phyloP scores from a whole-genome alignment of 2,113 vertebrate species.

The Hippocampus guttulatus region DNA sequence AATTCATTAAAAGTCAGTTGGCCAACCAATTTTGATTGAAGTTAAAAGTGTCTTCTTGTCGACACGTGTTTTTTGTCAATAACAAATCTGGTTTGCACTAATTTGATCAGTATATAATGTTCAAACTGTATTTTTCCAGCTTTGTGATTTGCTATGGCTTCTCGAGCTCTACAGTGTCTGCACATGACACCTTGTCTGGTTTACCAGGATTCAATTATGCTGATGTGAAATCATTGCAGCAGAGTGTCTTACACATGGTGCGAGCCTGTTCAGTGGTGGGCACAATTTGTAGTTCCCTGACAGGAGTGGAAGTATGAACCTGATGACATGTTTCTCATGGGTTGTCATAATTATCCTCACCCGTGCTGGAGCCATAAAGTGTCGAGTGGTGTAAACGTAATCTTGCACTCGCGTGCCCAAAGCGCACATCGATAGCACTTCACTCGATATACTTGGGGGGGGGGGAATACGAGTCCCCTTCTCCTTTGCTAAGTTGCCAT shows the following conservation, averaged over 20 bases:
- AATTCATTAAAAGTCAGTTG: too few species aligned
- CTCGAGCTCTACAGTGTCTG: background rate
- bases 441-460: slow-evolving; percentile 31
- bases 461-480: slow-evolving; percentile 35
- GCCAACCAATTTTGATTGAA: too few species aligned
- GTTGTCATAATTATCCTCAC: slow-evolving; percentile 34
- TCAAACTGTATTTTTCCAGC: background rate
- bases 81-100: background rate
- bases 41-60: too few species aligned
- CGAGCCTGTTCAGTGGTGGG: background rate
- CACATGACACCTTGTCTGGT: background rate
- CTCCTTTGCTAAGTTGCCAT: slow-evolving; percentile 37
- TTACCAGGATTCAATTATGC: background rate
- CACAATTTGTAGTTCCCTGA: background rate
- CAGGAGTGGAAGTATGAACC: background rate
- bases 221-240: background rate
- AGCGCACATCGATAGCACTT: slow-evolving; percentile 37
- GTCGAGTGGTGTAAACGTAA: slow-evolving; percentile 39
- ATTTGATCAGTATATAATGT: background rate
- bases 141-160: background rate
- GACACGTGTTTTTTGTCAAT: too few species aligned
- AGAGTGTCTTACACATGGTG: background rate
- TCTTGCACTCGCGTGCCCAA: slow-evolving; percentile 30
- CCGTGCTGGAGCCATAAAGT: slow-evolving; percentile 37
- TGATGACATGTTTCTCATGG: slow-evolving; percentile 11